phyloP scores from a whole-genome alignment of 2,797 vertebrate genomes.

The Mus spretus region DNA sequence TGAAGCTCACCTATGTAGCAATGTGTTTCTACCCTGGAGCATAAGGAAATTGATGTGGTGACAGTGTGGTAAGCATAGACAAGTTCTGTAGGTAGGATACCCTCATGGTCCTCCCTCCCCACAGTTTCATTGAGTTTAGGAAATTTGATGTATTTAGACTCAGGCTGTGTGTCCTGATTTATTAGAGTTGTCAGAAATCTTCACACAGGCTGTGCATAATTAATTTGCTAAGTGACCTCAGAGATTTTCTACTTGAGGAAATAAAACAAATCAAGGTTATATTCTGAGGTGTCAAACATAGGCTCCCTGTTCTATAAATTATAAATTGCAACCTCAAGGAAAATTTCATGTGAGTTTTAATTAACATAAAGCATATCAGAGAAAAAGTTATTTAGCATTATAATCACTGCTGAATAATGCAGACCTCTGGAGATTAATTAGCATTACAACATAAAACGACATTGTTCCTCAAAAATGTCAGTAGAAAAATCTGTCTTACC shows the following conservation, averaged over 20 bases:
- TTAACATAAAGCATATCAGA: not conserved
- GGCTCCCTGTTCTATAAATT: not conserved
- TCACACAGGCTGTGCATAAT: not conserved
- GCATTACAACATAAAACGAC: accelerated
- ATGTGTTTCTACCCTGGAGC: not conserved
- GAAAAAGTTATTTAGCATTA: not conserved
- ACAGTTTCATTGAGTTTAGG: no score
- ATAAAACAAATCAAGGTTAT: not conserved
- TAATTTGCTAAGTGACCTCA: not conserved
- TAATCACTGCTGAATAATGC: accelerated
- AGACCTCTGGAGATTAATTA: not conserved
- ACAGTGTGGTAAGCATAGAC: not conserved
- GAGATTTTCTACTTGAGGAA: not conserved
- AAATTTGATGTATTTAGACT: accelerated
- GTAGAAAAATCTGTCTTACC: slow-evolving; percentile 67
- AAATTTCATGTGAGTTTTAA: not conserved
- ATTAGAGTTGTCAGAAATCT: not conserved
- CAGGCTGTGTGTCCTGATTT: not conserved
- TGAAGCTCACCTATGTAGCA: not conserved
- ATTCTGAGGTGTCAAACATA: not conserved
- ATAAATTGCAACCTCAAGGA: not conserved
- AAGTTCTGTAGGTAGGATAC: accelerated
- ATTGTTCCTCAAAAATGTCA: accelerated
- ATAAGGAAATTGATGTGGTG: not conserved
- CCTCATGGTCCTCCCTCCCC: not conserved